Evolutionary conservation across 2,888 invertebrate genomes (phyloP).

Genomic region (Stegophylla sp.): DNA sequence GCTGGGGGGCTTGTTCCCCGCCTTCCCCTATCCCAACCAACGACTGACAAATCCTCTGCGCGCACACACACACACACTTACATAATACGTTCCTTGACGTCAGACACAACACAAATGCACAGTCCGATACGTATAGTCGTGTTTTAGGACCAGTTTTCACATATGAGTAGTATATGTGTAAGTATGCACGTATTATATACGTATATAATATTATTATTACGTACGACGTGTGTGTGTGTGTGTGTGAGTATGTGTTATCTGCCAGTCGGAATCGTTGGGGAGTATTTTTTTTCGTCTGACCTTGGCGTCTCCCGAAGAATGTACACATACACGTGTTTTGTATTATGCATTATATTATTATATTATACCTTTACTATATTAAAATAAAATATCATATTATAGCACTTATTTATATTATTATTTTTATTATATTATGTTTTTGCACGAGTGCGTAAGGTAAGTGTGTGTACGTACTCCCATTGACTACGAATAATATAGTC

Average conservation of each 20-base stretch:
- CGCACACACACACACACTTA: background rate
- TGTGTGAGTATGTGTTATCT: constrained; percentile 44
- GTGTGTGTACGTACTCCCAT: too few relatives aligned
- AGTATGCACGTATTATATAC: background rate
- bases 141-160: constrained; percentile 59
- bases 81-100: background rate
- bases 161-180: background rate
- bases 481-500: too few relatives aligned
- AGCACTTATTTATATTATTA: constrained; percentile 3
- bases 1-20: constrained; percentile 13
- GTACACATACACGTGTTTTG: constrained; percentile 27
- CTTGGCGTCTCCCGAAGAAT: constrained; percentile 57
- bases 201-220: background rate
- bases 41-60: constrained; percentile 34
- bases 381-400: too few relatives aligned
- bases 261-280: constrained; percentile 55
- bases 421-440: too few relatives aligned
- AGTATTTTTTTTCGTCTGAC: constrained; percentile 57
- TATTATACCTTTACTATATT: background rate
- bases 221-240: background rate
- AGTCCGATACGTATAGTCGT: constrained; percentile 45
- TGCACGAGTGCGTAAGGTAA: too few relatives aligned
- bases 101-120: constrained; percentile 26
- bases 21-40: background rate
- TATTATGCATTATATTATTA: background rate